Evolutionary conservation across 2,113 vertebrate genomes (phyloP).

Genomic region (Geococcyx californianus): DNA sequence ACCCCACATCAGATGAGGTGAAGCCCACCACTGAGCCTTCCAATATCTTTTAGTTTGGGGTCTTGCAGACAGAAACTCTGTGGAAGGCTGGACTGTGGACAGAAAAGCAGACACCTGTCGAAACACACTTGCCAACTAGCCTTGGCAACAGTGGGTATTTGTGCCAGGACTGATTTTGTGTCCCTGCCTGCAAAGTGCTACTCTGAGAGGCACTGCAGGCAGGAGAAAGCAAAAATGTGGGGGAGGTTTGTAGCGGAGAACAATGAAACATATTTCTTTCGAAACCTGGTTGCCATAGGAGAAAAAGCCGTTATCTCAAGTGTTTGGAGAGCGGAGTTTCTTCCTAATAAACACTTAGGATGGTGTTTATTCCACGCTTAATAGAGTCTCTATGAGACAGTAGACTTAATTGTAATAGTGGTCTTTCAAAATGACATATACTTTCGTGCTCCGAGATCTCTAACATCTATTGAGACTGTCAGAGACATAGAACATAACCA

Average conservation of each 20-base stretch:
- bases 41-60: background rate
- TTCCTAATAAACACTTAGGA: background rate
- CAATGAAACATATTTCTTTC: background rate
- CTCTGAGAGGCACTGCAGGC: background rate
- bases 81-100: background rate
- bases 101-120: background rate
- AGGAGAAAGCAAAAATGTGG: background rate
- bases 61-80: accelerated
- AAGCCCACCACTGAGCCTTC: background rate
- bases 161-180: background rate
- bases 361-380: background rate
- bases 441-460: background rate
- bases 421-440: background rate
- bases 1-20: background rate
- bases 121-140: background rate
- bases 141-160: background rate
- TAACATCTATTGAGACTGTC: background rate
- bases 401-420: background rate
- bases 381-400: background rate
- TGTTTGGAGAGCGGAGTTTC: constrained; percentile 2
- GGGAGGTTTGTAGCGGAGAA: background rate
- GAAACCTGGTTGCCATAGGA: constrained; percentile 5
- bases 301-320: background rate
- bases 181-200: background rate
- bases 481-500: background rate